Base-by-base conservation (phyloP, 92 coral and sea anemone genomes). In the Palythoa grandis region DNA sequence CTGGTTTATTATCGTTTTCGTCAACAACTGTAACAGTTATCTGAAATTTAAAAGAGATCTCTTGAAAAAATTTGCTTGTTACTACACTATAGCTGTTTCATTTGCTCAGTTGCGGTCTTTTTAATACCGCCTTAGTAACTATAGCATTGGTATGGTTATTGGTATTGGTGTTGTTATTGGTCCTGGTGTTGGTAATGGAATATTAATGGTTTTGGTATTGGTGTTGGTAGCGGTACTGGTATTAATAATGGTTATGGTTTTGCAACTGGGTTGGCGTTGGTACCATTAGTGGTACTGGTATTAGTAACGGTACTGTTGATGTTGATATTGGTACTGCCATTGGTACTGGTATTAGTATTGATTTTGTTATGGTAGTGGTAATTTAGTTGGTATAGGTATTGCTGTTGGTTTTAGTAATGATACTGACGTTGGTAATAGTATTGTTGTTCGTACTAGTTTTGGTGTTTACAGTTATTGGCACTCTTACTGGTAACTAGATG, bases 1-100 rank as follows among this genome's bases (percentile, higher is more conserved):
- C 29, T n/a, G 92, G 92, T 24, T 61, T 70, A 50, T 84, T 85
- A 72, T 89, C 92, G 58, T 89, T 89, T 52, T 71, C 68, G 20
- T 89, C 92, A 40, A 52, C 24, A 37, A 89, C 85, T 0, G 67
- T 85, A 52, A 89, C 86, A 2, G 77, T 72, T 61, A 89, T n/a
- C 83, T 85, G 89, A 78, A 78, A 66, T 63, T 20, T 70, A 11
- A 79, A 67, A 11, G 3, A 25, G 5, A 80, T n/a, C 11, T 40
- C 4, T 61, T 29, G 35, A 61, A 29, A 57, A 5, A 43, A 8
- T 3, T 43, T 43, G 50, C 50, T 43, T 43, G 50, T 43, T 43
- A 43, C 50, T 43, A 43, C 50, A 43, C 4, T 43, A 5, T 43
- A 0, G 9, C 50, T 43, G 50, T 43, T 43, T 43, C 50, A 43